Evolutionary conservation across 2,797 vertebrate genomes (phyloP), one percentile per base, ranked within the genome.

Genomic region (Aeoliscus strigatus): DNA sequence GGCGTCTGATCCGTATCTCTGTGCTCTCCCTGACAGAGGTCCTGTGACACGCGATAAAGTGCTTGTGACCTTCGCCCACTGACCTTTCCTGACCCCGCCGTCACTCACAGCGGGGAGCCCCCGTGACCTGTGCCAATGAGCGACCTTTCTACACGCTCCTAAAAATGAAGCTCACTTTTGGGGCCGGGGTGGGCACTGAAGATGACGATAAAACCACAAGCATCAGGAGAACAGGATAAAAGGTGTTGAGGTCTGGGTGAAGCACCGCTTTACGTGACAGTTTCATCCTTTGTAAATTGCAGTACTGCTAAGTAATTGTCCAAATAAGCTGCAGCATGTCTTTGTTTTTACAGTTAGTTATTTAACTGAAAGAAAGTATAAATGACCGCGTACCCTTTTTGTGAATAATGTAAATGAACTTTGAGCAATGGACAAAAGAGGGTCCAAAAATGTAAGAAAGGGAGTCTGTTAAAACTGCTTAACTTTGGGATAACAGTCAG

Each of bases 371-470:
- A 77, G 62, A 78, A 51, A 73, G 73, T 76, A 77, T 80, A 75
- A 66, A 84, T 70, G 74, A 88, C 86, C 88, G 91, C 89, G 83
- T 90, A 88, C 89, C 86, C 85, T 70, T 2, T 85, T 44, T 91
- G 93, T 97, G 91, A 94, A 97, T 94, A 96, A 86, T 97, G 94
- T 97, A 97, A 90, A 96, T 94, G 87, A 89, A 82, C 46, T 67
- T 48, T 54, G 33, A 37, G 50, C n/a, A n/a, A n/a, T 46, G 70
- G 72, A 18, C 66, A 67, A 56, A 45, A 51, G 54, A 39, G 39
- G 37, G 63, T 76, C 80, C 79, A 43, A 67, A 82, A 61, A 23
- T 69, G 55, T 62, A 66, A 62, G 62, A 78, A 81, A 67, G 60
- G 71, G 70, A 77, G 35, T 40, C 28, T 5, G 51, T 75, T 52